phyloP scores from a whole-genome alignment of 2,113 vertebrate species.

The human (Homo sapiens) region DNA sequence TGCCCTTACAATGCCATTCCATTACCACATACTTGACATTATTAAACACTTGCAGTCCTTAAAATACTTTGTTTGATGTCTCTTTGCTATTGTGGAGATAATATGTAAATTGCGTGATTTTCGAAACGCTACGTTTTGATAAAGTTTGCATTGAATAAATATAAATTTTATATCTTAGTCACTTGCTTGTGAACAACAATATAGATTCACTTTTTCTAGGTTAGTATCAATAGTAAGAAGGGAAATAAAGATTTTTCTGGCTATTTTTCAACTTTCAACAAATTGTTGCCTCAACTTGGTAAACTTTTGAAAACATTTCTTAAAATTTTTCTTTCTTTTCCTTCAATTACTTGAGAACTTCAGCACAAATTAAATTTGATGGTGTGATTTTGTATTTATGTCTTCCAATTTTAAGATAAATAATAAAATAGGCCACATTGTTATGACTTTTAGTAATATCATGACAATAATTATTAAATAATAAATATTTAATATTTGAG shows the following conservation, averaged over 20 bases:
- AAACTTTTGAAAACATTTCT: not conserved
- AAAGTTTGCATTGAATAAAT: not conserved
- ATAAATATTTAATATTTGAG: not conserved
- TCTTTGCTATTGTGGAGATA: not conserved
- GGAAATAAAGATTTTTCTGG: not conserved
- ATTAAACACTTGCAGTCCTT: not conserved
- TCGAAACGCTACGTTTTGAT: not conserved
- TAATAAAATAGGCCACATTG: not conserved
- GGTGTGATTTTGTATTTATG: not conserved
- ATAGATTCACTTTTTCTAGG: not conserved
- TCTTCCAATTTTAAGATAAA: not conserved
- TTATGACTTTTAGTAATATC: not conserved
- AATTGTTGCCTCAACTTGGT: not conserved
- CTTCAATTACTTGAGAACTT: not conserved
- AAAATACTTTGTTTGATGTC: not conserved
- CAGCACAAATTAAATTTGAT: not conserved
- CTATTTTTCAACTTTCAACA: not conserved
- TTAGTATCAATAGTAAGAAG: not conserved
- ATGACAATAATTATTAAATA: not conserved
- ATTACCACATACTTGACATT: not conserved
- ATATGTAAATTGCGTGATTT: not conserved
- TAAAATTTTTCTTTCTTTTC: not conserved
- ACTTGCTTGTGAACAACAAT: not conserved
- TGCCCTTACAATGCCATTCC: not conserved
- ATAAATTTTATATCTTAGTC: not conserved